A percentile compares a stretch with the other conserved stretches of the same genome.
Conservation (phyloP, 2,113 vertebrate genomes). For the Paralichthys olivaceus region DNA sequence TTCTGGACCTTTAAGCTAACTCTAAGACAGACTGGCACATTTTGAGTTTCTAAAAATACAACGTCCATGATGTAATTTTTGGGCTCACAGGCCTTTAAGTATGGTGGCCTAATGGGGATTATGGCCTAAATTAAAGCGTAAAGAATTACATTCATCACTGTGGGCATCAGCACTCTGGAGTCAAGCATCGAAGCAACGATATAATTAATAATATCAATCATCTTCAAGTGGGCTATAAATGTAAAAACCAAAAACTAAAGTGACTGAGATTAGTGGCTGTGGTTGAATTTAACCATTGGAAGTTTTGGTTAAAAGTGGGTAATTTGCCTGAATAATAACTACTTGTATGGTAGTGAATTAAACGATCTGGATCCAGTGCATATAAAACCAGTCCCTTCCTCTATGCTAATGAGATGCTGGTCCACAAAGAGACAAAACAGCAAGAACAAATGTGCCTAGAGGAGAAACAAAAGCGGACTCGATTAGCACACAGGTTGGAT, state of each 20-base stretch:
- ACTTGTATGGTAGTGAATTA: not conserved
- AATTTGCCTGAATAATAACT: not conserved
- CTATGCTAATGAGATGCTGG: not conserved
- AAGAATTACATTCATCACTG: too few relatives aligned
- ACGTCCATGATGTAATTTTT: too few relatives aligned
- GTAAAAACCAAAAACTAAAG: too few relatives aligned
- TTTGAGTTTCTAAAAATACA: too few relatives aligned
- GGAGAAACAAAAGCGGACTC: constrained; percentile 6
- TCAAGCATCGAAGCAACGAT: not conserved
- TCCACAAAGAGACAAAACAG: not conserved
- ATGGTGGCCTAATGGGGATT: too few relatives aligned
- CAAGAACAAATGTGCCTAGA: not conserved
- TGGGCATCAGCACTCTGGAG: too few relatives aligned
- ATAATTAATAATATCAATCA: not conserved
- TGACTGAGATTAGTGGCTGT: too few relatives aligned
- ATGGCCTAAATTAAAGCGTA: too few relatives aligned
- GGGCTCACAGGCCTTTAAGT: too few relatives aligned
- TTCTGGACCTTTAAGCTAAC: too few relatives aligned
- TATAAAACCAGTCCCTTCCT: not conserved
- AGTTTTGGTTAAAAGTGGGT: not conserved
- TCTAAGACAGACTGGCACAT: too few relatives aligned
- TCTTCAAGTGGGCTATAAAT: not conserved
- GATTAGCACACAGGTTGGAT: constrained; percentile 30
- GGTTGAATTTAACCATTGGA: too few relatives aligned
- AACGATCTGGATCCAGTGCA: not conserved